A percentile compares a stretch with the other conserved stretches of the same genome.
Evolutionary conservation across 2,113 vertebrate genomes (phyloP).

Genomic region (Mirounga angustirostris): DNA sequence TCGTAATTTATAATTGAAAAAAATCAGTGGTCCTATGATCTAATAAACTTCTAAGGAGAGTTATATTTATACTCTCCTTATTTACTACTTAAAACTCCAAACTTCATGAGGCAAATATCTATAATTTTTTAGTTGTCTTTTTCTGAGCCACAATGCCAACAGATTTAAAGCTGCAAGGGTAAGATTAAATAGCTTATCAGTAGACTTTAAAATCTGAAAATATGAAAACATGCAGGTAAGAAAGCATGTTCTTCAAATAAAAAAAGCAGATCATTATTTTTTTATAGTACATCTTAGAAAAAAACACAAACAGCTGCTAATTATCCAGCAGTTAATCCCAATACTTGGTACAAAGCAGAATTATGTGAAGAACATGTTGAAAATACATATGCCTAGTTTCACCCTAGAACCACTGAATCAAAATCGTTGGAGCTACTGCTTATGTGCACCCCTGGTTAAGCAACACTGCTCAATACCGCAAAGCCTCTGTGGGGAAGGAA

Average conservation of each 20-base stretch:
- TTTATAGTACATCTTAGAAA: not conserved
- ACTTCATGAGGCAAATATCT: slow-evolving; percentile 74
- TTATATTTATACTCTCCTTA: slow-evolving; percentile 76
- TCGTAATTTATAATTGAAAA: slow-evolving; percentile 8
- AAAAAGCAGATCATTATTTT: not conserved
- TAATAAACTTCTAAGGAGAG: slow-evolving; percentile 48
- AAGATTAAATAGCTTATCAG: slow-evolving; percentile 17
- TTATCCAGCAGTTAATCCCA: not conserved
- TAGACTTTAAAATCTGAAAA: not conserved
- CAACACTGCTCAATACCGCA: not conserved
- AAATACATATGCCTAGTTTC: not conserved
- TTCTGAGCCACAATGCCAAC: slow-evolving; percentile 67
- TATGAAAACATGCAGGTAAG: not conserved
- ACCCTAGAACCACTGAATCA: not conserved
- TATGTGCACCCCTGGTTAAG: not conserved
- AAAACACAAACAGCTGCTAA: not conserved
- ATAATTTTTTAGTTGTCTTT: slow-evolving; percentile 75
- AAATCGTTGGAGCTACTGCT: not conserved
- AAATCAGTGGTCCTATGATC: not conserved
- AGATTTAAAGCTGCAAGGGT: slow-evolving; percentile 7
- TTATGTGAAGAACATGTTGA: not conserved
- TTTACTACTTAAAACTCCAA: slow-evolving; percentile 77
- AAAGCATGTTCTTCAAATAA: slow-evolving; percentile 38
- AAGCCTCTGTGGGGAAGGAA: not conserved
- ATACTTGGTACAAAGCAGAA: not conserved